Percentiles rank a stretch among this genome's conserved stretches.
Evolutionary conservation across 2,797 vertebrate genomes (phyloP).

Genomic region (Galaxias olidus): DNA sequence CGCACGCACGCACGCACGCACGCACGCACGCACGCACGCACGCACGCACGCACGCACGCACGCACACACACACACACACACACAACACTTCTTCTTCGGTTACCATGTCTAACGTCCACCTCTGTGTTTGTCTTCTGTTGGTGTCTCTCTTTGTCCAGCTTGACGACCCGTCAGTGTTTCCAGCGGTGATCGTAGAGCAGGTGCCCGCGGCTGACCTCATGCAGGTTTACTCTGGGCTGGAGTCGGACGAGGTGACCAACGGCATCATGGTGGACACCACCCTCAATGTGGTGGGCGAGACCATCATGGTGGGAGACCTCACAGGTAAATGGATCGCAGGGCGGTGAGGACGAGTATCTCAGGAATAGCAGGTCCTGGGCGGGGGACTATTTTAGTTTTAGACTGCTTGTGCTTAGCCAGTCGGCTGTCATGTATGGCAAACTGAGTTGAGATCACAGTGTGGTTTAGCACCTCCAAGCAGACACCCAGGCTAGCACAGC

Average conservation of each 20-base stretch:
- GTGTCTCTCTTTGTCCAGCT: conserved; percentile 67
- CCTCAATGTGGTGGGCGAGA: conserved; percentile 80
- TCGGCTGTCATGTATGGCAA: too few relatives aligned
- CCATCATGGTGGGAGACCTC: conserved; percentile 79
- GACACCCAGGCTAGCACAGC: too few relatives aligned
- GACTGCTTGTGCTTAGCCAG: too few relatives aligned
- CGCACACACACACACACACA: too few relatives aligned
- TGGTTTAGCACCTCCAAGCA: too few relatives aligned
- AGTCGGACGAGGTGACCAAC: conserved; percentile 81
- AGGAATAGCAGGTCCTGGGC: too few relatives aligned
- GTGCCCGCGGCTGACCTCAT: conserved; percentile 84
- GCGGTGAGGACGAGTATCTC: neutral
- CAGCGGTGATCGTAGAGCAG: conserved; percentile 88
- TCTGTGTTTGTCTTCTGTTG: conserved; percentile 25
- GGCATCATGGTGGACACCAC: conserved; percentile 83
- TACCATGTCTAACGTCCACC: conserved; percentile 7
- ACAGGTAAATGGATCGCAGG: conserved; percentile 67
- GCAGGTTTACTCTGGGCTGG: conserved; percentile 87
- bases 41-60: too few relatives aligned
- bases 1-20: too few relatives aligned
- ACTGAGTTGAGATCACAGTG: too few relatives aligned
- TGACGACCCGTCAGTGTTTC: conserved; percentile 89
- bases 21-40: too few relatives aligned
- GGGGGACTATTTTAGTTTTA: too few relatives aligned
- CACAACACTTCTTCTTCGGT: too few relatives aligned